phyloP scores from a whole-genome alignment of 2,113 vertebrate genomes.

The Hippotragus niger region DNA sequence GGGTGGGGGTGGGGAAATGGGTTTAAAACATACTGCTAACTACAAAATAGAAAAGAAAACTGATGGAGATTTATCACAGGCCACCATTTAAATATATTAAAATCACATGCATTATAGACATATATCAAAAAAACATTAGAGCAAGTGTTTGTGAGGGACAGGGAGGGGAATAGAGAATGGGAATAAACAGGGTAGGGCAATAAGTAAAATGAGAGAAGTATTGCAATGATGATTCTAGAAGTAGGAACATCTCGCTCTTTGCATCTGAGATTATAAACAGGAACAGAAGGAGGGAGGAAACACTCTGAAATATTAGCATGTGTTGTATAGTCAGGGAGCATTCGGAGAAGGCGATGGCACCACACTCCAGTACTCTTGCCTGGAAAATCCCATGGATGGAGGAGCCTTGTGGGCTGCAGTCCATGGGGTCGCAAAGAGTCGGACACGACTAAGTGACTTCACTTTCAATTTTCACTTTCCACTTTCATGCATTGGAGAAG shows the following conservation, averaged over 20 bases:
- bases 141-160: not conserved
- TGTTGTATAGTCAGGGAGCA: not conserved
- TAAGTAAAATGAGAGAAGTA: not conserved
- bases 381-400: too few species aligned
- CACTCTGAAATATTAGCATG: not conserved
- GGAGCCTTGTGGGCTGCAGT: too few species aligned
- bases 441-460: too few species aligned
- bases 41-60: not conserved
- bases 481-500: not conserved
- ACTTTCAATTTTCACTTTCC: too few species aligned
- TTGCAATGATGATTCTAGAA: not conserved
- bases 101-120: not conserved
- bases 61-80: not conserved
- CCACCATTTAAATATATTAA: not conserved
- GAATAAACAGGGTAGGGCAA: not conserved
- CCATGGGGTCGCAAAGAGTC: too few species aligned
- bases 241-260: not conserved
- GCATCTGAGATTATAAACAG: not conserved
- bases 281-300: not conserved
- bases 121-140: not conserved
- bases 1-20: too few species aligned
- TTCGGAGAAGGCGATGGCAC: not conserved
- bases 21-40: not conserved
- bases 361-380: too few species aligned
- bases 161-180: not conserved